phyloP scores from a whole-genome alignment of 2,888 invertebrate species.

The Ischnus inquisitorius region DNA sequence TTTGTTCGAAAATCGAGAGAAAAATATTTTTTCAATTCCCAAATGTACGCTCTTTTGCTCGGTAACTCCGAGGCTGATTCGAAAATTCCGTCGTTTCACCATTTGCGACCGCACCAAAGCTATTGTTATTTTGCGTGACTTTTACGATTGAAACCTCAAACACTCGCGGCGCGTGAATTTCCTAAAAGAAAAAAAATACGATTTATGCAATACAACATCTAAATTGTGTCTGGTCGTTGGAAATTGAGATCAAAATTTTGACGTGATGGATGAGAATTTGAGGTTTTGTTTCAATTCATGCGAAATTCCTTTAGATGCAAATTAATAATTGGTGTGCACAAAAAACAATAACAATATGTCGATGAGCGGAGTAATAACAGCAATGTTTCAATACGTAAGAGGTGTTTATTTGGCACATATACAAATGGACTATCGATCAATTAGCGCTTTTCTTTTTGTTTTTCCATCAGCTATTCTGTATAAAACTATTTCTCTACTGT shows the following conservation, averaged over 20 bases:
- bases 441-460: conserved; percentile 33
- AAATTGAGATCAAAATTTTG: conserved; percentile 25
- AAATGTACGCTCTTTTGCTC: conserved; percentile 56
- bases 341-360: conserved; percentile 8
- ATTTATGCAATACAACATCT: neutral
- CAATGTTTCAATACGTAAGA: conserved; percentile 44
- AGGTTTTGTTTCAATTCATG: conserved; percentile 34
- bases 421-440: conserved; percentile 49
- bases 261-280: conserved; percentile 3
- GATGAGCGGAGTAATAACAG: too few relatives aligned
- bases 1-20: conserved; percentile 21
- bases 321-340: neutral
- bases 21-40: conserved; percentile 15
- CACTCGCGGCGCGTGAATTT: neutral
- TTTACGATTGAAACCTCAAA: conserved; percentile 46
- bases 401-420: conserved; percentile 56
- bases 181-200: conserved; percentile 2
- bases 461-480: conserved; percentile 43
- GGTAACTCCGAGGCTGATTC: conserved; percentile 45
- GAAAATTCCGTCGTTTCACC: conserved; percentile 42
- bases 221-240: conserved; percentile 5
- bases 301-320: conserved; percentile 44
- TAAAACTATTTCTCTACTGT: conserved; percentile 60
- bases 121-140: conserved; percentile 37
- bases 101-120: conserved; percentile 53